Evolutionary conservation across 1,140 invertebrate species (phyloP).

Genomic region (Eueides isabella): DNA sequence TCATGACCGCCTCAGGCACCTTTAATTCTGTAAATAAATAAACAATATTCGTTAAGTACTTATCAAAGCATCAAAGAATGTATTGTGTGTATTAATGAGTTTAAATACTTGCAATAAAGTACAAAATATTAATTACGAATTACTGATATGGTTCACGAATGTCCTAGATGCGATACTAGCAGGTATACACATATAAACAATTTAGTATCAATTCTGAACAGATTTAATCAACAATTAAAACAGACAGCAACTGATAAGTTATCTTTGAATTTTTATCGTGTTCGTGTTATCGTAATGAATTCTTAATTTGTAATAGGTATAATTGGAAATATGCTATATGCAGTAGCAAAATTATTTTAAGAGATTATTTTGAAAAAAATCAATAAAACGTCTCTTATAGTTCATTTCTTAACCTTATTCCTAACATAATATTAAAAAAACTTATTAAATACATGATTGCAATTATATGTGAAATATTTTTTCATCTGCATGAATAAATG

Average conservation of each 20-base stretch:
- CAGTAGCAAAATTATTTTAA: neutral
- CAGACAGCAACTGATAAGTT: conserved; percentile 18
- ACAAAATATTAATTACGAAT: neutral
- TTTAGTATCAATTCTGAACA: conserved; percentile 15
- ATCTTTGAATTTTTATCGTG: conserved; percentile 15
- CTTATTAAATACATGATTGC: no score
- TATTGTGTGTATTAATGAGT: conserved; percentile 5
- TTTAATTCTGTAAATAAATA: conserved; percentile 62
- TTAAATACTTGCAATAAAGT: neutral
- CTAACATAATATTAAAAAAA: no score
- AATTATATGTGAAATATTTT: no score
- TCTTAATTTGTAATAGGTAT: neutral
- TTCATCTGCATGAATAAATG: no score
- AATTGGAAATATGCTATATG: neutral
- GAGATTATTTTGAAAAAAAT: neutral
- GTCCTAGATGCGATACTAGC: conserved; percentile 7
- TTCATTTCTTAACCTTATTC: no score
- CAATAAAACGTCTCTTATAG: no score
- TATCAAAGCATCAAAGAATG: neutral
- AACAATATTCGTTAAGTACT: neutral
- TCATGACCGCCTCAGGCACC: conserved; percentile 75
- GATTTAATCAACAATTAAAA: conserved; percentile 25
- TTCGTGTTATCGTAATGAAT: neutral
- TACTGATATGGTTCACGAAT: neutral
- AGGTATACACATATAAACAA: neutral